Evolutionary conservation across 2,888 invertebrate species (phyloP), one percentile per base, ranked within the genome.

Genomic region (Cheilosia variabilis): DNA sequence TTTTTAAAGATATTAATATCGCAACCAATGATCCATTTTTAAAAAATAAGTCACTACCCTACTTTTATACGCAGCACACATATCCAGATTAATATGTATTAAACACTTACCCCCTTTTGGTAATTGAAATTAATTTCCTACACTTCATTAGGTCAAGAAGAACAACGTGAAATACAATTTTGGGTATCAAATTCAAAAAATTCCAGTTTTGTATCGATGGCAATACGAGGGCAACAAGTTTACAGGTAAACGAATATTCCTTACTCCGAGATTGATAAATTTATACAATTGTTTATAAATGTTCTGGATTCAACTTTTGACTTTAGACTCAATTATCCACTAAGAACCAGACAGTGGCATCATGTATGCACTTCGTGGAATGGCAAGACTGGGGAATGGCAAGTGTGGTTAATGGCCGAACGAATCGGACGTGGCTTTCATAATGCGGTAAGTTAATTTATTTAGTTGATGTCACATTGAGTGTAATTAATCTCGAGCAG

Each of bases 301-400:
- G 2, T 47, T 52, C 55, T 68, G 53, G 5, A 6, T 15, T 34
- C n/a, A 24, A 19, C 27, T 17, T 17, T 41, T 17, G 50, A 34
- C 50, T 5, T 27, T 90, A 95, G 96, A 83, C 92, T 95, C 82
- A 95, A 95, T 91, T 95, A 95, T 91, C 95, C 95, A 62, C 90
- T 95, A 87, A 93, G 94, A 88, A 93, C 95, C 90, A 94, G 95
- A 91, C 94, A 94, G 91, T 97, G 97, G 97, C 97, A 97, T 93
- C 97, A 97, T 92, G 95, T 96, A 65, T 97, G 97, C 90, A 96
- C 96, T 89, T 97, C 97, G 69, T 97, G 97, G 97, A 97, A 97
- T 91, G 97, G 97, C 19, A 96, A 95, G 90, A 96, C 97, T 7
- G 97, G 97, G 62, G 97, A 97, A 92, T 97, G 97, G 97, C 97